Base-by-base conservation (phyloP, 2,797 vertebrate species). In the Florisuga fusca region DNA sequence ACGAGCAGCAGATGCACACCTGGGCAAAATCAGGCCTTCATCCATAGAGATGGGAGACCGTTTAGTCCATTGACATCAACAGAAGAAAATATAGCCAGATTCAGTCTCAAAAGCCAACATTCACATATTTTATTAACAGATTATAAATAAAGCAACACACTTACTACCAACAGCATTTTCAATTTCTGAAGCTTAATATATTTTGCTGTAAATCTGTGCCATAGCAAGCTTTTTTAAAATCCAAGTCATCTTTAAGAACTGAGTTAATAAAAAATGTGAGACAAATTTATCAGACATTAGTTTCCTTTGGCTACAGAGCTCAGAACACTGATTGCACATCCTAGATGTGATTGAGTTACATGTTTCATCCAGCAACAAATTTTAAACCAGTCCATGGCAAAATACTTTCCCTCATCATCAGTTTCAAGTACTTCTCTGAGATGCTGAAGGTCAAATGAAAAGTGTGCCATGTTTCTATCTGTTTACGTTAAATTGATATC, bases 371-470 rank as follows among this genome's bases (percentile, higher is more conserved):
- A 72, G 29, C 63, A 77, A 83, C 2, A 0, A 41, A 71, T 89
- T 93, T 93, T 48, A 63, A 88, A 73, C 21, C 21, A 67, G 34
- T 36, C 45, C 68, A 50, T 31, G 69, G n/a, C 58, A 95, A 86
- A 74, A 64, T 9, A 62, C 25, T 59, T 43, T 22, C 20, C 62
- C 57, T 50, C 38, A 81, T 45, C 43, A 63, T 48, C 26, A 69
- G 20, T 66, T 78, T 87, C 72, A 84, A 76, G 61, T 27, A 62
- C 38, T 62, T 69, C 38, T 54, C 78, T 53, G 34, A 87, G 72
- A 81, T 15, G 36, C 45, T 74, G 89, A 95, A 96, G 92, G 88
- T 94, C 94, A 95, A 94, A 84, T 68, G 48, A 57, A 36, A 91
- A 91, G 64, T 33, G 43, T 29, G 54, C 92, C 87, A 74, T 10